Conservation (phyloP, 2,888 invertebrate species). For the Limnephilus auricula region DNA sequence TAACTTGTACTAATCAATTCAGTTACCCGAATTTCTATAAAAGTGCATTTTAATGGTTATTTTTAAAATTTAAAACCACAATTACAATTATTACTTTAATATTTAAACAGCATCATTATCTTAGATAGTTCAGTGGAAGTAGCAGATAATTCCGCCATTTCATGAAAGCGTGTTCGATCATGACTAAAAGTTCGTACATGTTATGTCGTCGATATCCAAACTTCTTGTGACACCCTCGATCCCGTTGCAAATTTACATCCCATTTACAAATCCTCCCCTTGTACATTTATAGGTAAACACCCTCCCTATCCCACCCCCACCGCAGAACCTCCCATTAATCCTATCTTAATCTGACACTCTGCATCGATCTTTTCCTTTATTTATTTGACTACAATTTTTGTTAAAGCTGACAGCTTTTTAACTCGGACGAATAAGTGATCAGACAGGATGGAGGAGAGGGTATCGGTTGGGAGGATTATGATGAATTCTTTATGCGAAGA, state of each 20-base stretch:
- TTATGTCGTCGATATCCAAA: slow-evolving; percentile 12
- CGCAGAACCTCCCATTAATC: background rate
- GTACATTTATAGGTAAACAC: background rate
- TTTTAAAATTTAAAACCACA: too few species aligned
- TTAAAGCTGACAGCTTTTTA: slow-evolving; percentile 14
- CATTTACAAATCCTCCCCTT: slow-evolving; percentile 16
- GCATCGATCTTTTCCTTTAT: slow-evolving; percentile 30
- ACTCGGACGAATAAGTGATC: slow-evolving; percentile 5
- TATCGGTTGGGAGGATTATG: background rate
- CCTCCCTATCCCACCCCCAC: background rate
- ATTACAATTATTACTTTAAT: background rate
- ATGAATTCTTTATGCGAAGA: slow-evolving; percentile 8
- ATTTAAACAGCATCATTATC: background rate
- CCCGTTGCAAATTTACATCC: slow-evolving; percentile 39
- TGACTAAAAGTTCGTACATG: background rate
- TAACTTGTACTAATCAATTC: too few species aligned
- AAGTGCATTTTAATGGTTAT: too few species aligned
- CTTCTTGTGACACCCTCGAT: slow-evolving; percentile 18
- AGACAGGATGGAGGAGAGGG: background rate
- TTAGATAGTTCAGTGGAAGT: background rate
- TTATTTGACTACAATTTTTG: slow-evolving; percentile 28
- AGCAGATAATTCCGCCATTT: background rate
- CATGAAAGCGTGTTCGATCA: background rate
- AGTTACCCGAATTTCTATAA: too few species aligned
- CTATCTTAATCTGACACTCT: background rate